Conservation (phyloP, 2,797 vertebrate species). For the Hypotaenidia philippensis region DNA sequence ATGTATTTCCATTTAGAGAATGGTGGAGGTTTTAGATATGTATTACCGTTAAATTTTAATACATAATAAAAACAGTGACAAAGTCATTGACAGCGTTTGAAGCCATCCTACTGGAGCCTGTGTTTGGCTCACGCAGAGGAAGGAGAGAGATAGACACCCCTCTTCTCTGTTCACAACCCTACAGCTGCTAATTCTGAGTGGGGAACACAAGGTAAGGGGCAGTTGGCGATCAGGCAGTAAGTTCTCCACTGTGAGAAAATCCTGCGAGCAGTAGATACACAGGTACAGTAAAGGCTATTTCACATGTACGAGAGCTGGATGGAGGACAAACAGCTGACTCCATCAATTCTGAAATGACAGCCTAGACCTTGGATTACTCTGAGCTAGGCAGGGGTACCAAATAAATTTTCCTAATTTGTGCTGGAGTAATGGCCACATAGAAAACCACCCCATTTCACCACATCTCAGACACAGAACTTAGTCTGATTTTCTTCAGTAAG, state of each 20-base stretch:
- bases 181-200: neutral
- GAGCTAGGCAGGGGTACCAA: neutral
- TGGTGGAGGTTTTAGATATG: neutral
- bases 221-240: neutral
- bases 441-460: neutral
- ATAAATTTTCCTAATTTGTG: neutral
- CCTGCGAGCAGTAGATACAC: accelerated
- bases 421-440: neutral
- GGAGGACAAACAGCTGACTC: neutral
- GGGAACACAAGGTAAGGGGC: neutral
- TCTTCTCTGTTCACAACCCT: neutral
- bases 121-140: neutral
- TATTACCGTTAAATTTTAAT: neutral
- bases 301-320: neutral
- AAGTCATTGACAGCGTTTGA: neutral
- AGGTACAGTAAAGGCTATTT: neutral
- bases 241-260: neutral
- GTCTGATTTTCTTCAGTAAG: neutral
- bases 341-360: neutral
- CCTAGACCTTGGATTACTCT: neutral
- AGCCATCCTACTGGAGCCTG: neutral
- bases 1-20: neutral
- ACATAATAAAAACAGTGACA: neutral
- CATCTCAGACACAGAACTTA: neutral
- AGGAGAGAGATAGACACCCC: neutral